Evolutionary conservation across 1,140 invertebrate species (phyloP), one percentile per base, ranked within the genome.

Genomic region (Oedothorax gibbosus): DNA sequence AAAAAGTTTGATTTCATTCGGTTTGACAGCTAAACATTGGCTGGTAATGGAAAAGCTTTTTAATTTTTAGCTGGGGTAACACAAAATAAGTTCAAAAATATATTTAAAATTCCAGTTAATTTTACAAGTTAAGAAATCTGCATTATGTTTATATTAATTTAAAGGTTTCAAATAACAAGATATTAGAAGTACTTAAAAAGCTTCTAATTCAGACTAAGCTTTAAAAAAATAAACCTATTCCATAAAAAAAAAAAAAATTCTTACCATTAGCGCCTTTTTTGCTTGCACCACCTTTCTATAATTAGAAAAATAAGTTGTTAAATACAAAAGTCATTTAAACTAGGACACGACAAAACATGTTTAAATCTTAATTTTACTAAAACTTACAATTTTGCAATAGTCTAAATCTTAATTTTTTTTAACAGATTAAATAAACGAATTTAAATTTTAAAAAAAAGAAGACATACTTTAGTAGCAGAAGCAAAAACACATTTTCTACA

Each of bases 211-310:
- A n/a, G n/a, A n/a, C n/a, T n/a, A n/a, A n/a, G n/a, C n/a, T n/a
- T n/a, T n/a, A n/a, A n/a, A n/a, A n/a, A n/a, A n/a, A n/a, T n/a
- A n/a, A 35, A 35, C 35, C 35, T 2, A 35, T 35, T 35, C 35
- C 35, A 35, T 35, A 75, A 14, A 49, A n/a, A 60, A 60, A n/a
- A n/a, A n/a, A 56, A 57, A 51, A 66, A 18, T 60, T 20, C 49
- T 80, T 85, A 85, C 84, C 84, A 79, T 85, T 84, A n/a, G 88
- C 83, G 56, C 87, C 89, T 86, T 79, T 89, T 82, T 88, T 90
- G 69, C 84, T 80, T 79, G 86, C 88, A 87, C 87, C 89, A 76
- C 88, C 88, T 87, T 87, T 88, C 94, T 95, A 87, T 72, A 86
- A 87, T 85, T n/a, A 54, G n/a, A 75, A 69, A 11, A 49, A 50